These are phyloP conservation scores for Pteromalus puparum DNA, from an alignment of 1,140 invertebrate genomes.

Conservation along the genomic window DNA sequence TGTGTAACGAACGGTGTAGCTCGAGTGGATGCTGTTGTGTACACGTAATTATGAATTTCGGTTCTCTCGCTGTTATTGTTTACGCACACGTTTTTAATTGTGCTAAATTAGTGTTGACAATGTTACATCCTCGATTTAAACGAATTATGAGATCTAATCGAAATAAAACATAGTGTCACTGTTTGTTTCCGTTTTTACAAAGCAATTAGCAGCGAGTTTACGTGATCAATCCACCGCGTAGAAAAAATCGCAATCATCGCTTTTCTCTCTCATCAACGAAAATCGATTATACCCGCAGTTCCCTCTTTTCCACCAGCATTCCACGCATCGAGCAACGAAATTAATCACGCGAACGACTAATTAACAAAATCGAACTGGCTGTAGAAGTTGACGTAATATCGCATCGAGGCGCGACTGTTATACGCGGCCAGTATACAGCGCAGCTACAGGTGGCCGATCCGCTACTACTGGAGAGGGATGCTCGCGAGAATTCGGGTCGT, in stretches of 20 bases:
- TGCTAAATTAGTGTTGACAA: too few species aligned
- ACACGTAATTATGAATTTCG: background rate
- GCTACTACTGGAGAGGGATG: slow-evolving; percentile 28
- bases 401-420: background rate
- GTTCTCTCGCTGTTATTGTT: background rate
- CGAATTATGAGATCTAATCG: too few species aligned
- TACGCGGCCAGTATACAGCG: background rate
- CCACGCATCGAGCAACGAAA: background rate
- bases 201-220: too few species aligned
- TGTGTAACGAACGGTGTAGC: too few species aligned
- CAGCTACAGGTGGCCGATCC: slow-evolving; percentile 63
- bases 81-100: too few species aligned
- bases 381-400: slow-evolving; percentile 6
- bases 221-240: too few species aligned
- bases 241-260: too few species aligned
- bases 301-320: background rate
- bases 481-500: slow-evolving; percentile 19
- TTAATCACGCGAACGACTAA: too few species aligned
- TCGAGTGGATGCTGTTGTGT: background rate
- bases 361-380: background rate
- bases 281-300: background rate
- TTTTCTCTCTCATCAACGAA: background rate
- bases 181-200: too few species aligned
- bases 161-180: too few species aligned
- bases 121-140: too few species aligned